phyloP scores from a whole-genome alignment of 1,140 invertebrate species.

The Polyergus mexicanus region DNA sequence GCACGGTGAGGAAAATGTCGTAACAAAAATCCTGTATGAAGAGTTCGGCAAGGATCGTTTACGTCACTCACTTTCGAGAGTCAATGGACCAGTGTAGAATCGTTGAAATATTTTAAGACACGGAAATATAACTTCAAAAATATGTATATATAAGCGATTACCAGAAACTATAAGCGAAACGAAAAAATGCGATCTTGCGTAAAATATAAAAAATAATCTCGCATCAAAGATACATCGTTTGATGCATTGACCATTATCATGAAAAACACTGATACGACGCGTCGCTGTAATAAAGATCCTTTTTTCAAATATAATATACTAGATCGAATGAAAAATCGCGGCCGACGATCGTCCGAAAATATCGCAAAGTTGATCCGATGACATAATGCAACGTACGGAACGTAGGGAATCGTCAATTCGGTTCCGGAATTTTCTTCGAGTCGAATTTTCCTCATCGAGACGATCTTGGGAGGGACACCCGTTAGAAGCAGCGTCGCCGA shows the following conservation, averaged over 20 bases:
- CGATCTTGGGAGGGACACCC: conserved; percentile 44
- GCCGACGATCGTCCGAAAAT: too few relatives aligned
- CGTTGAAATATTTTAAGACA: conserved; percentile 36
- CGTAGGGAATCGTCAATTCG: background rate
- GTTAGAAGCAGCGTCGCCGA: conserved; percentile 57
- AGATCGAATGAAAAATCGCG: too few relatives aligned
- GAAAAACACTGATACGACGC: background rate
- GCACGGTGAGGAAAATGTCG: conserved; percentile 35
- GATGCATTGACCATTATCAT: background rate
- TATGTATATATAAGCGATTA: conserved; percentile 6
- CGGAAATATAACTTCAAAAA: background rate
- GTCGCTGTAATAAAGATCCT: background rate
- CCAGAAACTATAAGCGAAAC: background rate
- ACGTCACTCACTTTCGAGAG: conserved; percentile 8
- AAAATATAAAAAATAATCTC: background rate
- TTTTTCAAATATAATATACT: background rate
- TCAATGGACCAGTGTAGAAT: conserved; percentile 31
- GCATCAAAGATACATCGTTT: background rate
- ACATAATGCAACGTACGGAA: background rate
- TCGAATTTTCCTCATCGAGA: background rate
- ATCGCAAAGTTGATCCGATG: background rate
- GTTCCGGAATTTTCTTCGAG: background rate
- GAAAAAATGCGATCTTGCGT: background rate
- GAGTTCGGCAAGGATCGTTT: conserved; percentile 28
- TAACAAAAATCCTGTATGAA: conserved; percentile 22